Percentiles rank a stretch among this genome's conserved stretches.
These are phyloP conservation scores for Haemorhous mexicanus DNA, from an alignment of 2,113 vertebrate species.

Conservation along the genomic window DNA sequence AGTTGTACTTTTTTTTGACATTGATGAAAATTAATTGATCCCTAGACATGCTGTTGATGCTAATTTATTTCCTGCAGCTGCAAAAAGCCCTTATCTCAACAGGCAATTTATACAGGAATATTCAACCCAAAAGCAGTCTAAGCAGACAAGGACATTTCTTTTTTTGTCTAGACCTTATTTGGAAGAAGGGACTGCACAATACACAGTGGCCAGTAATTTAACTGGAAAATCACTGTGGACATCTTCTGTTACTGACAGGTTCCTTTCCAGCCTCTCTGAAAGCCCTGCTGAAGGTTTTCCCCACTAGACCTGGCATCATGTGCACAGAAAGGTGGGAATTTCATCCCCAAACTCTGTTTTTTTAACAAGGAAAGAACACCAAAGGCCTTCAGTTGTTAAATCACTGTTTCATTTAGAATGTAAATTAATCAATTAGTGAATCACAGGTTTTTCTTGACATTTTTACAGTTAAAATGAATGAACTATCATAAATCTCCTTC, in stretches of 20 bases:
- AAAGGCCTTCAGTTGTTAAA: not conserved
- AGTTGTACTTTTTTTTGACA: not conserved
- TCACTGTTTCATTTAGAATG: not conserved
- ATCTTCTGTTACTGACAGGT: not conserved
- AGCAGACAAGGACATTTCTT: not conserved
- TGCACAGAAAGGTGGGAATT: not conserved
- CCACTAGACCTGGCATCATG: not conserved
- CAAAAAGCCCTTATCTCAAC: not conserved
- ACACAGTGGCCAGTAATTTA: not conserved
- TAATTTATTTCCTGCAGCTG: conserved; percentile 5
- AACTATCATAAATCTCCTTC: not conserved
- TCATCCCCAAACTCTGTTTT: not conserved
- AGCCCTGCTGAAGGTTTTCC: not conserved
- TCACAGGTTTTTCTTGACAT: not conserved
- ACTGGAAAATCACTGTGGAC: not conserved
- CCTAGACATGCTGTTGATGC: not conserved
- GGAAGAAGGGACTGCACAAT: not conserved
- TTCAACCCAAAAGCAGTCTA: not conserved
- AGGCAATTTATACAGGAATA: not conserved
- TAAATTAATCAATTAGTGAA: not conserved
- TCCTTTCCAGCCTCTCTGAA: not conserved
- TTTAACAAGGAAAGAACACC: not conserved
- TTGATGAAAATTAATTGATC: conserved; percentile 4
- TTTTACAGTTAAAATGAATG: not conserved
- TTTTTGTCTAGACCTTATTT: not conserved